Percentiles rank a stretch among this genome's conserved stretches.
Evolutionary conservation across 2,888 invertebrate genomes (phyloP).

Genomic region (Achlya flavicornis): DNA sequence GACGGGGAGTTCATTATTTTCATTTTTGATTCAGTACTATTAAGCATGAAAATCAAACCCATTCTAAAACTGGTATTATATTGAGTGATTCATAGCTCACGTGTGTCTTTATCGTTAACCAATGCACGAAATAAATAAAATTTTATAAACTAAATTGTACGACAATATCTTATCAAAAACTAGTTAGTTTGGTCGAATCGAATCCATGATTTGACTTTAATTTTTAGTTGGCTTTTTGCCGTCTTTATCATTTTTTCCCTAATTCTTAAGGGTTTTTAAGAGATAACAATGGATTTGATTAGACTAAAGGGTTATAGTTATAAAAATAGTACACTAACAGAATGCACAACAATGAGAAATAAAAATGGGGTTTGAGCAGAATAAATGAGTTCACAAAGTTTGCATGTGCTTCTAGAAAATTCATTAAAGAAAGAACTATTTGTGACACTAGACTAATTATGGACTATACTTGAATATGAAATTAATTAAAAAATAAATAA

Average conservation of each 20-base stretch:
- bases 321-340: conserved; percentile 39
- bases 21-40: too few species aligned
- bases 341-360: conserved; percentile 68
- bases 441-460: conserved; percentile 9
- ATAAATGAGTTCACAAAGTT: conserved; percentile 75
- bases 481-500: not conserved
- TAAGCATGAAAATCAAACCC: too few species aligned
- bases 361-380: conserved; percentile 81
- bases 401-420: conserved; percentile 42
- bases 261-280: too few species aligned
- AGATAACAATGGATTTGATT: conserved; percentile 31
- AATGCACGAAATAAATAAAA: conserved; percentile 1
- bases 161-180: conserved; percentile 12
- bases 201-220: not conserved
- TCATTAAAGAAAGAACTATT: conserved; percentile 20
- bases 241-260: too few species aligned
- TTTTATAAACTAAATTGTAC: not conserved
- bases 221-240: not conserved
- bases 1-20: too few species aligned
- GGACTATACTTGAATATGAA: conserved; percentile 5
- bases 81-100: not conserved
- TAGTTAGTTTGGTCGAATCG: not conserved
- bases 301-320: conserved; percentile 19
- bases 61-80: too few species aligned
- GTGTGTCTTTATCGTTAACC: not conserved